These are phyloP conservation scores for Whitmania pigra DNA, from an alignment of 1,140 invertebrate species.

Conservation along the genomic window DNA sequence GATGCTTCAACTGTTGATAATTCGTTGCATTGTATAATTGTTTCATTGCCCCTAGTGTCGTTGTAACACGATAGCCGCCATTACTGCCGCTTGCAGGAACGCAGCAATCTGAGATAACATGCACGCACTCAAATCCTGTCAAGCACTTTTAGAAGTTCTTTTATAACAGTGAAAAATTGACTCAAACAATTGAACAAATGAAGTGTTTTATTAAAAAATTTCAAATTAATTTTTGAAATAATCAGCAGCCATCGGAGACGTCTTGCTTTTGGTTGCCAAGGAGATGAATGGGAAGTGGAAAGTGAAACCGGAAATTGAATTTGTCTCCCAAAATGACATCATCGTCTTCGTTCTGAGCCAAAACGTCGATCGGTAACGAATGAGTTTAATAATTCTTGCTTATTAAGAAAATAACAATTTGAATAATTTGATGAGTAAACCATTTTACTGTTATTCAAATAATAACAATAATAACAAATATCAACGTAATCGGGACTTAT, in stretches of 20 bases:
- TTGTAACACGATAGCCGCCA: too few species aligned
- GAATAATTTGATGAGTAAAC: too few species aligned
- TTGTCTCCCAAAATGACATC: constrained; percentile 6
- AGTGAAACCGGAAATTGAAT: constrained; percentile 6
- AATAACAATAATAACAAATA: too few species aligned
- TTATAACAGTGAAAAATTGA: neutral
- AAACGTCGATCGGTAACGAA: too few species aligned
- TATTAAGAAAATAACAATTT: too few species aligned
- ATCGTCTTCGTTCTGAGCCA: constrained; percentile 7
- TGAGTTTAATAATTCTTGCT: too few species aligned
- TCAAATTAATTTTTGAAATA: neutral
- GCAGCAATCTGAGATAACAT: neutral
- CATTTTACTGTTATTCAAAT: too few species aligned
- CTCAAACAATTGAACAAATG: neutral
- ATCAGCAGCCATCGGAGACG: neutral
- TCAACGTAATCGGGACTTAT: too few species aligned
- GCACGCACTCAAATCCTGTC: neutral
- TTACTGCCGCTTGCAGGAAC: neutral
- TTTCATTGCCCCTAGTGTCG: too few species aligned
- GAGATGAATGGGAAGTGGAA: neutral
- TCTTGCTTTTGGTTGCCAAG: constrained; percentile 1
- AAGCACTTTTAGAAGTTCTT: neutral
- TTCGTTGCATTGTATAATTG: too few species aligned
- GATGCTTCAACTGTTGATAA: too few species aligned
- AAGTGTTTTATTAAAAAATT: neutral